These are phyloP conservation scores for Ochropleura leucogaster DNA, from an alignment of 2,888 invertebrate genomes.

Conservation along the genomic window DNA sequence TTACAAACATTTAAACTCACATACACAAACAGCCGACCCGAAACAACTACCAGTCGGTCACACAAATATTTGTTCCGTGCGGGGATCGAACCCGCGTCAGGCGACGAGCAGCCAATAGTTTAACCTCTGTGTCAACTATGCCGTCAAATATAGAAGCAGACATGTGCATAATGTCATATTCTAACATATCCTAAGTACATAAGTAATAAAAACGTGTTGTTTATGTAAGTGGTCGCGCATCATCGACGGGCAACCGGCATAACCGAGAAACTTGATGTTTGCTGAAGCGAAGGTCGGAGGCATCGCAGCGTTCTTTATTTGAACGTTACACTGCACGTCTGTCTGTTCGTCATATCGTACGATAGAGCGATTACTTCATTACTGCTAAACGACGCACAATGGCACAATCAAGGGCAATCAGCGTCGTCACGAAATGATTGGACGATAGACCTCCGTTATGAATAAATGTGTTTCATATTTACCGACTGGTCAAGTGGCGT, in stretches of 20 bases:
- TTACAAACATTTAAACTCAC: no score
- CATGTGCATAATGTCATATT: conserved; percentile 14
- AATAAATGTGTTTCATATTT: conserved; percentile 41
- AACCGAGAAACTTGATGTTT: conserved; percentile 55
- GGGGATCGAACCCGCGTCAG: no score
- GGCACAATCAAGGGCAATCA: conserved; percentile 65
- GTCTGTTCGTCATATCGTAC: conserved; percentile 44
- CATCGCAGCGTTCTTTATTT: conserved; percentile 52
- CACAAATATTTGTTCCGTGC: no score
- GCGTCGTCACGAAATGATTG: conserved; percentile 59
- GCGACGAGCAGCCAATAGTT: no score
- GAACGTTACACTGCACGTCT: conserved; percentile 29
- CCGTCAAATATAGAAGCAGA: background rate
- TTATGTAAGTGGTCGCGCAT: conserved; percentile 51
- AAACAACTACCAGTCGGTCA: no score
- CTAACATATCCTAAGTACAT: conserved; percentile 7
- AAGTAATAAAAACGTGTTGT: conserved; percentile 21
- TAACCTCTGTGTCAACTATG: no score
- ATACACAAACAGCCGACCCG: no score
- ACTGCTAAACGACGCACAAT: conserved; percentile 68
- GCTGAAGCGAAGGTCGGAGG: conserved; percentile 49
- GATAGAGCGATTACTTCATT: conserved; percentile 71
- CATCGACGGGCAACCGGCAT: conserved; percentile 15
- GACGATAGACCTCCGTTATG: conserved; percentile 17
- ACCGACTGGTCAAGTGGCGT: conserved; percentile 15